Conservation (phyloP, 2,888 invertebrate species). For the Omphaloscelis lunosa region DNA sequence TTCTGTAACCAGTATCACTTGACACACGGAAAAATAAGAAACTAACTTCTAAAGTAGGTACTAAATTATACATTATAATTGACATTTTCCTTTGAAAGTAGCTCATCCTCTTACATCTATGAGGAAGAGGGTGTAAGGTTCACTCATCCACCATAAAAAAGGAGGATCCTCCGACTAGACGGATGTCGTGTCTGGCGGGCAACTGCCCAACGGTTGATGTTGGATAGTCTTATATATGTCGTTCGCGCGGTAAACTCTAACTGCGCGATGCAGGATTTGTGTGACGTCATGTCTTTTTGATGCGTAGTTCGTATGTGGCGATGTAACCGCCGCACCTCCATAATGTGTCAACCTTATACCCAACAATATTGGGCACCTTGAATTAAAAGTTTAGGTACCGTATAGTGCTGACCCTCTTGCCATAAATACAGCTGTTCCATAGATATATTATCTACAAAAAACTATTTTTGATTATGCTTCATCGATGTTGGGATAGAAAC, state of each 20-base stretch:
- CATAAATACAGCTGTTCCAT: constrained; percentile 33
- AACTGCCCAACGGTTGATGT: too few relatives aligned
- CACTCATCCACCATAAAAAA: too few relatives aligned
- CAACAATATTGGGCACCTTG: not conserved
- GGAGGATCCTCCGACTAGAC: too few relatives aligned
- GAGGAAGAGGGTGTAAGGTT: too few relatives aligned
- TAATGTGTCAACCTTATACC: not conserved
- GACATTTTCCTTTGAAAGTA: not conserved
- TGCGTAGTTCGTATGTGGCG: too few relatives aligned
- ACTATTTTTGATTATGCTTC: constrained; percentile 6
- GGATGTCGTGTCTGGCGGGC: too few relatives aligned
- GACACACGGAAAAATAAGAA: not conserved
- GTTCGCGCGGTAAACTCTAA: too few relatives aligned
- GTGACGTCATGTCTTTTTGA: too few relatives aligned
- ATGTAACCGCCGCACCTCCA: too few relatives aligned
- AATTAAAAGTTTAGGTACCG: constrained; percentile 1
- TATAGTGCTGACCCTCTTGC: constrained; percentile 1
- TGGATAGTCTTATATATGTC: too few relatives aligned
- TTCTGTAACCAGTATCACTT: constrained; percentile 12
- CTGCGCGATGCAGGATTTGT: too few relatives aligned
- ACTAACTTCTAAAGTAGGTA: not conserved
- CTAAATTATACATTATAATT: not conserved
- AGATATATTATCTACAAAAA: not conserved
- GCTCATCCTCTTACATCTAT: too few relatives aligned
- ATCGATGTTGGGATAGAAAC: not conserved